Evolutionary conservation across 1,140 invertebrate species (phyloP).

Genomic region (honey bee (Apis mellifera)): DNA sequence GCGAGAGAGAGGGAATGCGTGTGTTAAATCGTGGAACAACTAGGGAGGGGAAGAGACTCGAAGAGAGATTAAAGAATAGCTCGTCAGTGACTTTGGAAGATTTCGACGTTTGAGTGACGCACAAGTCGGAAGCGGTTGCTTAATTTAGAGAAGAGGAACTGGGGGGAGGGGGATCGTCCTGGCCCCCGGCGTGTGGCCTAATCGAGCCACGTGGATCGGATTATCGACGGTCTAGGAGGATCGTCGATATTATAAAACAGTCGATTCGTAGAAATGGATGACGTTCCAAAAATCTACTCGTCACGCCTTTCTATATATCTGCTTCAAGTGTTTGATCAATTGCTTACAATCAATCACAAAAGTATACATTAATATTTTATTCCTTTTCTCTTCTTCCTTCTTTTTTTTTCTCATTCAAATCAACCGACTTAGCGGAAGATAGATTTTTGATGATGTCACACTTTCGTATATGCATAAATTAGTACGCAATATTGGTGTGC

Average conservation of each 20-base stretch:
- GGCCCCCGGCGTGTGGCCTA: not conserved
- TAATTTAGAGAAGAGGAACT: slow-evolving; percentile 10
- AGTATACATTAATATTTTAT: not conserved
- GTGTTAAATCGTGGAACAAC: not conserved
- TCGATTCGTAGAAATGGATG: not conserved
- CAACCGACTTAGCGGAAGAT: slow-evolving; percentile 23
- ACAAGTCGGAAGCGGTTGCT: slow-evolving; percentile 12
- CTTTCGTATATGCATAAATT: slow-evolving; percentile 6
- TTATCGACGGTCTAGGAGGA: not conserved
- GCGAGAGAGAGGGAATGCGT: not conserved
- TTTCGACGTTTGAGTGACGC: slow-evolving; percentile 23
- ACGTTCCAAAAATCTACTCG: not conserved
- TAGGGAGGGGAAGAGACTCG: not conserved
- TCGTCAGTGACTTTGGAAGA: slow-evolving; percentile 39
- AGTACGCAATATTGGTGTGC: slow-evolving; percentile 24
- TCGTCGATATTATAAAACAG: not conserved
- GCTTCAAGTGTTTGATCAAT: too few relatives aligned
- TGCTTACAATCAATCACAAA: too few relatives aligned
- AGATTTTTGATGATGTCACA: slow-evolving; percentile 39
- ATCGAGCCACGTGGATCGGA: not conserved
- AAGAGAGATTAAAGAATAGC: slow-evolving; percentile 12
- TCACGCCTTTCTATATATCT: too few relatives aligned
- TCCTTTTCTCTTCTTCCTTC: not conserved
- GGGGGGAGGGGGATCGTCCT: not conserved
- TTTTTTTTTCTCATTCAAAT: not conserved